Evolutionary conservation across 2,113 vertebrate species (phyloP), one percentile per base, ranked within the genome.

Genomic region (Galeopterus variegatus): DNA sequence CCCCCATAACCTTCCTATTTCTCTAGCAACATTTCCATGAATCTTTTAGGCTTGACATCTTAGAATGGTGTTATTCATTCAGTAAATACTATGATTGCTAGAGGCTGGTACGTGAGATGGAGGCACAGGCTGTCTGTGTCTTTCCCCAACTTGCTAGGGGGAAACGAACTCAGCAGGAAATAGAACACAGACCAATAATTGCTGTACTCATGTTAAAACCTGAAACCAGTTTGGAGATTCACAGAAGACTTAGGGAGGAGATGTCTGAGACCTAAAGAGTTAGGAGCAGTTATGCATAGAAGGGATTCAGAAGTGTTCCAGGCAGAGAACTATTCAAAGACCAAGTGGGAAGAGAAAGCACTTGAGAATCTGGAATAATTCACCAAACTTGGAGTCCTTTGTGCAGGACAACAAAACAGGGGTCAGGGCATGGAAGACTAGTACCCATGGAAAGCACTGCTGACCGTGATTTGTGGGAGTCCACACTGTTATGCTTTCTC

Each of bases 281-380:
- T 15, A 81, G 73, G 50, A 45, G 23, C 12, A 73, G 52, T 31
- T 67, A 87, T 21, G 45, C 7, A 82, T 26, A 83, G 67, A 67
- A 28, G 36, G 64, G 33, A 58, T 26, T 52, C 0, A 14, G 26
- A 90, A 73, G 4, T 45, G 3, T 69, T 69, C 33, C 19, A 33
- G 69, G 6, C 56, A 90, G 75, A 87, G n/a, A 28, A 83, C 50
- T 83, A 58, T 4, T 75, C 19, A 88, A 91, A 85, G 50, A 31
- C 6, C 26, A 83, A 58, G 5, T 64, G n/a, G 4, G 17, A n/a
- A 77, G 48, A 85, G 64, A 75, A 65, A n/a, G 14, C 81, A 72
- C n/a, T 41, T 80, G 70, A 77, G 45, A 93, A 65, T 70, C 21
- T 82, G 26, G 26, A 91, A 72, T 36, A 90, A 60, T 50, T 93